These are phyloP conservation scores for Plebejus argus DNA, from an alignment of 2,888 invertebrate genomes.

Conservation along the genomic window DNA sequence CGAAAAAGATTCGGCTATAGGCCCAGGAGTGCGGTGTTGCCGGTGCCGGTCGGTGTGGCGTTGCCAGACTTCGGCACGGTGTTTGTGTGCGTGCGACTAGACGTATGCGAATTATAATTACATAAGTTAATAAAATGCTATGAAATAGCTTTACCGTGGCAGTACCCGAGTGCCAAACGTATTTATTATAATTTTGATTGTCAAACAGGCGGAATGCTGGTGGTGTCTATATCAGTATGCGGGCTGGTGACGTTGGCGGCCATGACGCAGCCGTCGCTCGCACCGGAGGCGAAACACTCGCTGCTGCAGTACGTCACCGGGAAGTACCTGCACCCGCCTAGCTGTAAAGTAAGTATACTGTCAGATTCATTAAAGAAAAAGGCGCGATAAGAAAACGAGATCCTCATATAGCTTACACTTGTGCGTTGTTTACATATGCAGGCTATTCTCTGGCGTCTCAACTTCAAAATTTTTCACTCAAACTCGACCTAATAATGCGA, in stretches of 20 bases:
- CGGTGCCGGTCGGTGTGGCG: no score
- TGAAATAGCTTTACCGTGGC: no score
- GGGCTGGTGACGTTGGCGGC: slow-evolving; percentile 94
- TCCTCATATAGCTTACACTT: slow-evolving; percentile 29
- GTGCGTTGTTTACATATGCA: slow-evolving; percentile 35
- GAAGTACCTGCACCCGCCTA: slow-evolving; percentile 93
- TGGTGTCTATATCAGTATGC: slow-evolving; percentile 93
- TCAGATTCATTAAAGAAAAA: no score
- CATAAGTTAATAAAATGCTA: no score
- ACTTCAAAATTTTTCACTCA: slow-evolving; percentile 15
- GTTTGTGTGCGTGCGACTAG: no score
- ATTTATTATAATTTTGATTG: slow-evolving; percentile 17
- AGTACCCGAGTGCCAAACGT: neutral
- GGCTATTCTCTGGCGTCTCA: slow-evolving; percentile 29
- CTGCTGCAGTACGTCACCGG: slow-evolving; percentile 95
- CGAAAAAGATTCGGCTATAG: no score
- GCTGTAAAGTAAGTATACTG: slow-evolving; percentile 82
- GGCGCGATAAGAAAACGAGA: neutral
- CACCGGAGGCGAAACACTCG: slow-evolving; percentile 94
- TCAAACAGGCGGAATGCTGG: slow-evolving; percentile 89
- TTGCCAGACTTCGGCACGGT: no score
- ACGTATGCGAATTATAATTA: no score
- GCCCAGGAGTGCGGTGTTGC: no score
- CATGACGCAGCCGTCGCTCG: slow-evolving; percentile 94
- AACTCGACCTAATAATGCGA: slow-evolving; percentile 16